Evolutionary conservation across 2,888 invertebrate genomes (phyloP).

Genomic region (Vesta saturnalis): DNA sequence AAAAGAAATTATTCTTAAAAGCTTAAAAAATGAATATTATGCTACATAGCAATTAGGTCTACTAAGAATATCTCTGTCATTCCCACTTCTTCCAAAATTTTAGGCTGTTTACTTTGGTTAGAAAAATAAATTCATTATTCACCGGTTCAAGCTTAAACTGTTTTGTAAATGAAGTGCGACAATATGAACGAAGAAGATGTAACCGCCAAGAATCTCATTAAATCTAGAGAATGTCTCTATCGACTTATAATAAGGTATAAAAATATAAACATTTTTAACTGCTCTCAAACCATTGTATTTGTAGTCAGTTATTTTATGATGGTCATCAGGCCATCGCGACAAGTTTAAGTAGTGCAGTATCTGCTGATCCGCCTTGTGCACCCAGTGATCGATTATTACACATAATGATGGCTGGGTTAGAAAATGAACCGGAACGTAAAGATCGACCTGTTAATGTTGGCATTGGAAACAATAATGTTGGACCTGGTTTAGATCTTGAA

Average conservation of each 20-base stretch:
- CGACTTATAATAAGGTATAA: conserved; percentile 90
- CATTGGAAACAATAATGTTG: conserved; percentile 71
- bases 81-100: background rate
- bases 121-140: background rate
- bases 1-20: no score
- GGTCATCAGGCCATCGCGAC: conserved; percentile 94
- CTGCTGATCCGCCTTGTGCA: conserved; percentile 93
- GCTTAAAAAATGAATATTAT: no score
- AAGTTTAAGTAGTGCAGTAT: conserved; percentile 82
- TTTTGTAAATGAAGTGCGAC: conserved; percentile 27
- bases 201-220: conserved; percentile 82
- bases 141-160: background rate
- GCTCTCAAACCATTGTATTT: background rate
- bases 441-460: conserved; percentile 68
- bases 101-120: conserved; percentile 7
- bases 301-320: conserved; percentile 96
- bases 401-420: conserved; percentile 84
- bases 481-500: conserved; percentile 87
- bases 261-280: conserved; percentile 6
- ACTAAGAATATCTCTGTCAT: background rate
- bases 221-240: conserved; percentile 89
- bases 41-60: background rate
- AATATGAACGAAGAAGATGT: conserved; percentile 62
- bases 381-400: conserved; percentile 94
- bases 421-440: conserved; percentile 82